phyloP scores from a whole-genome alignment of 1,140 invertebrate species.

The Diabrotica virgifera region DNA sequence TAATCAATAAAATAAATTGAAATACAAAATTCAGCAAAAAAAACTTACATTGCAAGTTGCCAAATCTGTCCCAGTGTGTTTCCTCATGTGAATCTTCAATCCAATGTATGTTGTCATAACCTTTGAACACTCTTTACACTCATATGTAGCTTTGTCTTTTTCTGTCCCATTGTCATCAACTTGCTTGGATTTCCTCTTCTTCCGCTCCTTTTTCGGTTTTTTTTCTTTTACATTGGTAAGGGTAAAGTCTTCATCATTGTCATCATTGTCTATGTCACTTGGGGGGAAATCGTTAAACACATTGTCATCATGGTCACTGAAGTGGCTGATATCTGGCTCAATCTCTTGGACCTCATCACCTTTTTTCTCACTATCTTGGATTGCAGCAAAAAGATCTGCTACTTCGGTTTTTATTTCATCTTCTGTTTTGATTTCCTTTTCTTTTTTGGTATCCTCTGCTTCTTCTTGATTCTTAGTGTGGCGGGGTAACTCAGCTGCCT shows the following conservation, averaged over 20 bases:
- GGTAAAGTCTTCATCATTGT: slow-evolving; percentile 24
- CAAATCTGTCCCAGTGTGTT: slow-evolving; percentile 40
- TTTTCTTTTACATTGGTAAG: slow-evolving; percentile 6
- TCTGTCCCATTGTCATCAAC: slow-evolving; percentile 9
- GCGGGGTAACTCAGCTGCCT: slow-evolving; percentile 29
- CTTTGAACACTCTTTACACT: slow-evolving; percentile 43
- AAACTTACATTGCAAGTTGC: slow-evolving; percentile 36
- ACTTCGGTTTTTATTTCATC: slow-evolving; percentile 19
- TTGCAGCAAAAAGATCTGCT: slow-evolving; percentile 17
- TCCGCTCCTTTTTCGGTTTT: slow-evolving; percentile 16
- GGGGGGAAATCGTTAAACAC: slow-evolving; percentile 29
- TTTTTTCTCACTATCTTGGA: neutral
- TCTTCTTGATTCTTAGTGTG: slow-evolving; percentile 34
- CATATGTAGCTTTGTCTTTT: slow-evolving; percentile 32
- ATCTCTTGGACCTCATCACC: slow-evolving; percentile 9
- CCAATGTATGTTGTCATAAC: slow-evolving; percentile 38
- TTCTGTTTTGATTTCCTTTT: slow-evolving; percentile 28
- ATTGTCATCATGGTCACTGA: slow-evolving; percentile 10
- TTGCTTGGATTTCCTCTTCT: slow-evolving; percentile 7
- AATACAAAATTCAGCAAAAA: too few relatives aligned
- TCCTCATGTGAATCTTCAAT: slow-evolving; percentile 41
- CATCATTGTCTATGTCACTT: slow-evolving; percentile 33
- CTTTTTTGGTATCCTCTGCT: slow-evolving; percentile 20
- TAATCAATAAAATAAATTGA: slow-evolving; percentile 4
- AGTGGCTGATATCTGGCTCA: neutral